Evolutionary conservation across 2,888 invertebrate species (phyloP), one percentile per base, ranked within the genome.

Genomic region (Netelia virgata): DNA sequence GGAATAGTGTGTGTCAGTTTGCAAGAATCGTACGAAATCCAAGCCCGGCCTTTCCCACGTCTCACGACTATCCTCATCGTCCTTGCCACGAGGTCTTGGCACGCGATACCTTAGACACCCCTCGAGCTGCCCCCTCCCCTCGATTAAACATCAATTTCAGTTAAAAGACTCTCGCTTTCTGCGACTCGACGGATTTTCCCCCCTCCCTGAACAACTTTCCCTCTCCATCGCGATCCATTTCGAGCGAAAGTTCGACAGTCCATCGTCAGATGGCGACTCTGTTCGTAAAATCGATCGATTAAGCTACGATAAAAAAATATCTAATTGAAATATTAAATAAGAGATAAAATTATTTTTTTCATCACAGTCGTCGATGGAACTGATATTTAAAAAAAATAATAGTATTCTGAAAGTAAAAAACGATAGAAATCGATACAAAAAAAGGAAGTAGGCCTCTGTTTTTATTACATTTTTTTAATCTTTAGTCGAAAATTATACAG

Each of bases 191-290:
- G n/a, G 50, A 53, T 47, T 61, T 69, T 20, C 73, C 57, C 53
- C 81, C 70, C 76, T 57, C 43, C 59, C 10, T 23, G 23, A 63
- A 72, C 70, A 63, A 47, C 14, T 69, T 36, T 53, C 53, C 73
- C 70, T 23, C 72, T 36, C 59, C 36, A 11, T 59, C 41, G 10
- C 43, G 43, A 53, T 41, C 57, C 55, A 55, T 76, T 72, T 80
- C 61, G 53, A 83, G 59, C 57, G 43, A 73, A 73, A 61, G 61
- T 47, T 3, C 28, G 5, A 78, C 57, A 72, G 47, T 47, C 72
- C 36, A 53, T 63, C 73, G 76, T 69, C 59, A 86, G 86, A 86
- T 86, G 86, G 84, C 82, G 82, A 59, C 82, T 82, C 84, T 43
- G 83, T 83, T 81, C 66, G 53, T 70, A 78, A 59, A 57, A 66